Evolutionary conservation across 2,888 invertebrate species (phyloP), one percentile per base, ranked within the genome.

Genomic region (Tubulanus polymorphus): DNA sequence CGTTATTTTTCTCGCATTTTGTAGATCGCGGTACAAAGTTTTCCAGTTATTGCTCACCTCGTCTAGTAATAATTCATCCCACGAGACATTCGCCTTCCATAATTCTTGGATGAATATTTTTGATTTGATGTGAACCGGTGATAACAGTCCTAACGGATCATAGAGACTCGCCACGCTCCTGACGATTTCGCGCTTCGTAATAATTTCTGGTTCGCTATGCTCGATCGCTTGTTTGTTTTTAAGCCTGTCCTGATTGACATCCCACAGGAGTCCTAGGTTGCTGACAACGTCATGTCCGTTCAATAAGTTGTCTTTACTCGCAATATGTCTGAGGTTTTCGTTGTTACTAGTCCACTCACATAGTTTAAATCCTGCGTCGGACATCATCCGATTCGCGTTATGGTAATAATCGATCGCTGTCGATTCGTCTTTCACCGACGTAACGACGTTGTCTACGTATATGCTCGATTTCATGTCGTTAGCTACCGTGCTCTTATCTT

Each of bases 381-480:
- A 27, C 41, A 57, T 47, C 26, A 59, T 15, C 18, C 51, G 29
- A 41, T 53, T 20, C 26, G 55, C 26, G 29, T 51, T 48, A 18
- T 27, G 12, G 46, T 41, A 60, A 28, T 23, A 57, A 12, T 51
- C 37, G n/a, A 29, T 47, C 2, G 48, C 30, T 49, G 52, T 37
- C 6, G 18, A 8, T 10, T 29, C 46, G 5, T 37, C 23, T 12
- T 35, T 23, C 25, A 52, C 48, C 18, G 54, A 54, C 15, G 57
- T 51, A 5, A 57, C 48, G n/a, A 57, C n/a, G 51, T 57, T 59
- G 25, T 59, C 55, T 27, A 56, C 54, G 37, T 59, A 56, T 15
- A 56, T 47, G 30, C 51, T 37, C 5, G 15, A 41, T 8, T 6
- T 10, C 12, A 56, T 20, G n/a, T 32, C 10, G 2, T 30, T 29